A percentile compares a stretch with the other conserved stretches of the same genome.
Evolutionary conservation across 2,888 invertebrate species (phyloP).

Genomic region (Drosophila tanythrix): DNA sequence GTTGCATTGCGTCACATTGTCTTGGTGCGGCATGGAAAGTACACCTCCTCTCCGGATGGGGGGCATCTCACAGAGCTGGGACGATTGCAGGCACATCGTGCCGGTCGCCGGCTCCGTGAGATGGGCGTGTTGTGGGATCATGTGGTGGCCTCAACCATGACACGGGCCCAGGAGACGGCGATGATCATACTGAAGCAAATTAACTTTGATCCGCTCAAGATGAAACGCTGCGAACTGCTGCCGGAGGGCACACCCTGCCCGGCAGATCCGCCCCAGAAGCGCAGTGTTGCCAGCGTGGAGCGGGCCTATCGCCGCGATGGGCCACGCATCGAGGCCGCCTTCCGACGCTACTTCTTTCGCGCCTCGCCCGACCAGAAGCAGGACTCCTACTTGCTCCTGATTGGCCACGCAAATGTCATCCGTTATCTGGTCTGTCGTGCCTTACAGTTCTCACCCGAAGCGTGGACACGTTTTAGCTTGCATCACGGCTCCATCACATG

Average conservation of each 20-base stretch:
- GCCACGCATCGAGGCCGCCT: constrained; percentile 97
- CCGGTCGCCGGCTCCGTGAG: constrained; percentile 92
- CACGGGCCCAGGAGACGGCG: constrained; percentile 96
- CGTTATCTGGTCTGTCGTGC: constrained; percentile 97
- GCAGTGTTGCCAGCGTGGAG: constrained; percentile 92
- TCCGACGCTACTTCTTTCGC: constrained; percentile 95
- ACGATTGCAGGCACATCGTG: constrained; percentile 92
- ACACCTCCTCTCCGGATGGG: constrained; percentile 89
- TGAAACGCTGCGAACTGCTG: constrained; percentile 90
- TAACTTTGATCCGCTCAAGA: constrained; percentile 86
- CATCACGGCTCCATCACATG: constrained; percentile 97
- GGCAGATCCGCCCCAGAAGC: constrained; percentile 95
- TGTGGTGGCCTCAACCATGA: constrained; percentile 95
- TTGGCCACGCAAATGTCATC: constrained; percentile 99
- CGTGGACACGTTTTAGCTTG: constrained; percentile 96
- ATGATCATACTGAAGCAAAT: constrained; percentile 91
- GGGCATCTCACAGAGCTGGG: constrained; percentile 93
- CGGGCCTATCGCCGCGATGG: constrained; percentile 97
- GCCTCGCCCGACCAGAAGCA: constrained; percentile 92
- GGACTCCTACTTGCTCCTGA: constrained; percentile 94
- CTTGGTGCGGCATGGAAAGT: constrained; percentile 97
- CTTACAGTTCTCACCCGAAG: constrained; percentile 98
- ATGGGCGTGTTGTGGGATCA: constrained; percentile 91
- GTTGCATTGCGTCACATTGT: constrained; percentile 90
- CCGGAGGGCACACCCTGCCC: constrained; percentile 97